phyloP scores from a whole-genome alignment of 2,888 invertebrate genomes.

The Hymenopus coronatus region DNA sequence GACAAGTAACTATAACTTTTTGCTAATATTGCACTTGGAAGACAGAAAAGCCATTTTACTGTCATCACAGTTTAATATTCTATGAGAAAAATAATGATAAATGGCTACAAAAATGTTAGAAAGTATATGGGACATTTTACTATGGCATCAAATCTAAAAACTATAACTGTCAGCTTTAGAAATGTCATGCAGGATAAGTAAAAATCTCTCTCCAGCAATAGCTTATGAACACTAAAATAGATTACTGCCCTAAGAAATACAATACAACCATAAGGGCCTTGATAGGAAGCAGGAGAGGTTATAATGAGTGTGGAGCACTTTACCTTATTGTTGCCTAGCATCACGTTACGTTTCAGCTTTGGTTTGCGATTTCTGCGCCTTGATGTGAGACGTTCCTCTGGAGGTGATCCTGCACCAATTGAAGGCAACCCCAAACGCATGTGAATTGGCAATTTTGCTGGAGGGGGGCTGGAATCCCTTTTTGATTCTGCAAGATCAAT shows the following conservation, averaged over 20 bases:
- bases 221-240: not conserved
- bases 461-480: not conserved
- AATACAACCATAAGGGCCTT: not conserved
- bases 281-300: not conserved
- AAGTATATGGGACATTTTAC: not conserved
- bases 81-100: not conserved
- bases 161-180: not conserved
- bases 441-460: slow-evolving; percentile 46
- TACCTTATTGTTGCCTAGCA: slow-evolving; percentile 18
- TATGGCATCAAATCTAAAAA: not conserved
- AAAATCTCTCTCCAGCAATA: not conserved
- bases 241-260: not conserved
- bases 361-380: slow-evolving; percentile 18
- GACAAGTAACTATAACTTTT: too few species aligned
- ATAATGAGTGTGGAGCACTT: slow-evolving; percentile 13
- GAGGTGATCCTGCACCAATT: not conserved
- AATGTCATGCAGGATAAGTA: not conserved
- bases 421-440: slow-evolving; percentile 43
- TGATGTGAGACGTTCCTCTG: not conserved
- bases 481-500: slow-evolving; percentile 5
- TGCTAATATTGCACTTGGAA: too few species aligned
- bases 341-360: slow-evolving; percentile 25
- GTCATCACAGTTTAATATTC: too few species aligned
- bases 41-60: too few species aligned
- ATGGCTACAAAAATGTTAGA: not conserved